These are phyloP conservation scores for Brachypodius melanocephalos DNA, from an alignment of 2,113 vertebrate species.

Conservation along the genomic window DNA sequence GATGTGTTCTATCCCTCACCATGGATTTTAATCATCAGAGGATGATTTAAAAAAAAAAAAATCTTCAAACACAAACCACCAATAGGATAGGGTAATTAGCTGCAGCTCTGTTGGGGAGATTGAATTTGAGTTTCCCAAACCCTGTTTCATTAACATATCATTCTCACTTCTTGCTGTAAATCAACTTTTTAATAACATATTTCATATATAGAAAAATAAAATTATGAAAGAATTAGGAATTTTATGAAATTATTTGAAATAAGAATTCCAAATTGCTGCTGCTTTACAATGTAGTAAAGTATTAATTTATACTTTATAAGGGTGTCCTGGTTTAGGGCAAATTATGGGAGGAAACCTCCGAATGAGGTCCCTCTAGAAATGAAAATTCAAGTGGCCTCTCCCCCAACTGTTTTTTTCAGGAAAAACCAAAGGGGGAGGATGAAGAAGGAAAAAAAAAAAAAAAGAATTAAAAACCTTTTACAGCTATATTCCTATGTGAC, in stretches of 20 bases:
- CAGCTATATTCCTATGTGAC: neutral
- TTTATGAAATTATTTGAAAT: neutral
- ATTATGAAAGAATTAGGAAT: neutral
- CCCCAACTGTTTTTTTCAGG: neutral
- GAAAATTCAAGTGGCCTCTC: neutral
- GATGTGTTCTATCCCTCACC: neutral
- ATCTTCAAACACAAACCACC: neutral
- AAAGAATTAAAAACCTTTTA: neutral
- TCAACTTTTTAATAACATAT: neutral
- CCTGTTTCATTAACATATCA: neutral
- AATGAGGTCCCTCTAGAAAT: neutral
- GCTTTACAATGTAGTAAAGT: neutral
- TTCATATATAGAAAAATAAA: neutral
- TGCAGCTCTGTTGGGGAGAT: neutral
- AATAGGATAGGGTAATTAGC: neutral
- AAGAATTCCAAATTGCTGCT: neutral
- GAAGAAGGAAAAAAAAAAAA: neutral
- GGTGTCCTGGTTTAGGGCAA: neutral
- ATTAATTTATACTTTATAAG: neutral
- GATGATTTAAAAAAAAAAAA: neutral
- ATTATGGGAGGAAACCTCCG: neutral
- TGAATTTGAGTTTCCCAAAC: neutral
- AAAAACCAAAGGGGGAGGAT: neutral
- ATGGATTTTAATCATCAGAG: rapidly evolving
- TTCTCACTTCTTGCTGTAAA: neutral